These are phyloP conservation scores for Formicarius rufipectus DNA, from an alignment of 2,113 vertebrate genomes.

Conservation along the genomic window DNA sequence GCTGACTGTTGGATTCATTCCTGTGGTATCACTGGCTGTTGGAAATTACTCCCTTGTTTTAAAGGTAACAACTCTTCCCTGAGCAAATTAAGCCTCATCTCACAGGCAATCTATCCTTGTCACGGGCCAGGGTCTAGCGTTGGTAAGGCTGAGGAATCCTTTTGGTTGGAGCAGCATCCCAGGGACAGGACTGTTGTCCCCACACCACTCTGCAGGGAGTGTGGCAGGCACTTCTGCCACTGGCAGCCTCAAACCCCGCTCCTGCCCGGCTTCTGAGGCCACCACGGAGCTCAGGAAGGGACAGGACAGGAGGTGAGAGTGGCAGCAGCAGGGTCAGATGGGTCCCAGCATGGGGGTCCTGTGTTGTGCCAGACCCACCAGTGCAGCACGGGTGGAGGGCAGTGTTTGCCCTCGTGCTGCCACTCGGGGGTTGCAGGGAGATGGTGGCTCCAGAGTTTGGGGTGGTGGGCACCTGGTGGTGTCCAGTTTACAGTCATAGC, in stretches of 20 bases:
- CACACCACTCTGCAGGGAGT: background rate
- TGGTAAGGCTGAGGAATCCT: background rate
- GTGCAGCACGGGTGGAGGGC: background rate
- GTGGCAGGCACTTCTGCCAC: background rate
- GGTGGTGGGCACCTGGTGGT: background rate
- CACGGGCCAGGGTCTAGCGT: background rate
- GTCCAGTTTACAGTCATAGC: background rate
- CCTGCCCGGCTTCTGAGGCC: background rate
- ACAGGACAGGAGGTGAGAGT: background rate
- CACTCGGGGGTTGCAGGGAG: rapidly evolving
- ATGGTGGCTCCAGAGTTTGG: background rate
- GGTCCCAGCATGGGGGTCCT: background rate
- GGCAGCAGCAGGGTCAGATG: background rate
- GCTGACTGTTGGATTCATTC: background rate
- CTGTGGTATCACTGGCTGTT: background rate
- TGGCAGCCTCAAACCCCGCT: background rate
- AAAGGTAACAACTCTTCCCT: background rate
- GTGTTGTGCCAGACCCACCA: background rate
- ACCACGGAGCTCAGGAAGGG: background rate
- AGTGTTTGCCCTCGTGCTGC: background rate
- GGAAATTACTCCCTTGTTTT: background rate
- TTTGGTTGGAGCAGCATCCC: background rate
- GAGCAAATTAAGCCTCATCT: background rate
- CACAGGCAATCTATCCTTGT: background rate
- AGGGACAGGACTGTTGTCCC: background rate